Evolutionary conservation across 2,888 invertebrate species (phyloP).

Genomic region (Perizoma affinitatum): DNA sequence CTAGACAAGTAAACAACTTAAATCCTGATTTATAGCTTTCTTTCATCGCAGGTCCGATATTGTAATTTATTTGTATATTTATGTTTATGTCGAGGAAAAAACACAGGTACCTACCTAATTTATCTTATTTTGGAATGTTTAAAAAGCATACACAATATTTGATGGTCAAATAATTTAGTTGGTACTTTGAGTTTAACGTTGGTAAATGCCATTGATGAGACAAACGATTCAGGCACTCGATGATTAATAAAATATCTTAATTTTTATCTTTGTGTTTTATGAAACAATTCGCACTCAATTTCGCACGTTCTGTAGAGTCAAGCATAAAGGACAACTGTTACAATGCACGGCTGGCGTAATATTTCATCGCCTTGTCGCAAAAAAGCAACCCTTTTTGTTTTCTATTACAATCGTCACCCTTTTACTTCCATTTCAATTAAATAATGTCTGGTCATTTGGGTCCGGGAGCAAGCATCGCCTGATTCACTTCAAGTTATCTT

Average conservation of each 20-base stretch:
- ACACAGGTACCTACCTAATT: no score
- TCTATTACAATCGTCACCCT: constrained; percentile 84
- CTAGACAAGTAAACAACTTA: constrained; percentile 74
- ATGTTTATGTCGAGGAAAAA: constrained; percentile 10
- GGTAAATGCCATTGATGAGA: not conserved
- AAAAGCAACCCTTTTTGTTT: constrained; percentile 80
- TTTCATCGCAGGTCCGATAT: constrained; percentile 33
- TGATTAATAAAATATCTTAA: no score
- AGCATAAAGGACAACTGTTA: constrained; percentile 76
- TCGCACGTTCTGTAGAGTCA: constrained; percentile 33
- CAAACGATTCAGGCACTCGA: no score
- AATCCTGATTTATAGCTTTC: constrained; percentile 63
- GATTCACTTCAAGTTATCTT: constrained; percentile 1
- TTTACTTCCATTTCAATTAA: constrained; percentile 83
- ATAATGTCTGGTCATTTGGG: constrained; percentile 84
- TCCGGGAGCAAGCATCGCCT: constrained; percentile 11
- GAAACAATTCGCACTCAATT: constrained; percentile 25
- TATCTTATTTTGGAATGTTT: no score
- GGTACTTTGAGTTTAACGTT: not conserved
- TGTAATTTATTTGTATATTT: constrained; percentile 42
- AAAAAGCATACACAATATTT: no score
- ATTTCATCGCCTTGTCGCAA: constrained; percentile 77
- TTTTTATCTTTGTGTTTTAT: constrained; percentile 1
- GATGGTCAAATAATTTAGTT: no score
- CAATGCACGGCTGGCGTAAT: constrained; percentile 80